These are phyloP conservation scores for Apostichopus californicus DNA, from an alignment of 35 echinoderm and acorn worm genomes.

Conservation along the genomic window DNA sequence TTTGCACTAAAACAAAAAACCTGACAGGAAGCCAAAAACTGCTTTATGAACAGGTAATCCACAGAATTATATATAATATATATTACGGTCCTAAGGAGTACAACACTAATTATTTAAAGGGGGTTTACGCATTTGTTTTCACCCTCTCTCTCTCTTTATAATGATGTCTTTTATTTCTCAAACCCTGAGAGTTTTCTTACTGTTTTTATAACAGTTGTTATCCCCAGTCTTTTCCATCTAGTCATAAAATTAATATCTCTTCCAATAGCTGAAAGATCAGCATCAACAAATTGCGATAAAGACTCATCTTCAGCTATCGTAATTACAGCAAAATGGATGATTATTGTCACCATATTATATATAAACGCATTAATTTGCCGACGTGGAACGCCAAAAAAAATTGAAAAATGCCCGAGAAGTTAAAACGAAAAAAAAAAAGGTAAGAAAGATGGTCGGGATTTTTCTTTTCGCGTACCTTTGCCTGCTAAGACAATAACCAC, in stretches of 20 bases:
- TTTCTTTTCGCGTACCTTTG: slow-evolving; percentile 11
- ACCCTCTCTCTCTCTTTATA: background rate
- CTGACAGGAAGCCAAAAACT: too few relatives aligned
- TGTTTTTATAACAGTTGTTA: background rate
- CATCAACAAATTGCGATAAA: too few relatives aligned
- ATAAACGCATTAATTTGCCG: background rate
- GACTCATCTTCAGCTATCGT: background rate
- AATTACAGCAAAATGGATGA: slow-evolving; percentile 4
- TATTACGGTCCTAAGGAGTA: too few relatives aligned
- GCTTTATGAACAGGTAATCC: too few relatives aligned
- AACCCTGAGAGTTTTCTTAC: background rate
- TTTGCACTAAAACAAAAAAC: too few relatives aligned
- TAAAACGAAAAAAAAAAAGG: slow-evolving; percentile 6
- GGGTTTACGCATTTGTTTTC: too few relatives aligned
- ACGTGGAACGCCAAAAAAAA: background rate
- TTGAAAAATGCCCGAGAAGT: slow-evolving; percentile 34
- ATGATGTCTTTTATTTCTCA: background rate
- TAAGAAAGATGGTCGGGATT: background rate
- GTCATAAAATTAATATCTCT: too few relatives aligned
- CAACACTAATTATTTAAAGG: too few relatives aligned
- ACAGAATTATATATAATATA: too few relatives aligned
- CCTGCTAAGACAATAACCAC: slow-evolving; percentile 43
- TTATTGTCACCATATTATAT: background rate
- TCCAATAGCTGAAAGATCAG: too few relatives aligned
- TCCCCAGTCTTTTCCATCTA: background rate